Base-by-base conservation (phyloP, 1,140 invertebrate genomes). In the Magallana angulata region DNA sequence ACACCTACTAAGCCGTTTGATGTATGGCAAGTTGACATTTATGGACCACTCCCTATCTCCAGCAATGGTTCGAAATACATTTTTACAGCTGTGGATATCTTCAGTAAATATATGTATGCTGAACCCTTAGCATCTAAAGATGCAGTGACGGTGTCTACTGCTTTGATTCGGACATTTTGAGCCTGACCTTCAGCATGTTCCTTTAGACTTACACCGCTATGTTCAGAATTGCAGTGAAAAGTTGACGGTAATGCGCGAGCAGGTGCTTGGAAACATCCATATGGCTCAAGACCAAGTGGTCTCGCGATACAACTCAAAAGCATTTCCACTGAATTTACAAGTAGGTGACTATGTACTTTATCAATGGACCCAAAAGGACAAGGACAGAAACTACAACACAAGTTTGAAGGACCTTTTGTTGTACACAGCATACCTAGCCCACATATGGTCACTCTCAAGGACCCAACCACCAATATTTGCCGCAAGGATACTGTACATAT, bases 81-180 rank as follows among this genome's bases (percentile, higher is more conserved):
- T n/a, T 89, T 85, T 80, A 88, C 82, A 24, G 88, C 82, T 12
- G 48, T 82, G 2, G 81, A 86, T 81, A 57, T 89, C 57, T 89
- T 85, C 57, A 85, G 83, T 64, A 87, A 87, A 76, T 87, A 57
- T 14, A 12, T 87, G 1, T 89, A 48, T 84, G 82, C 76, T 1
- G 24, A 68, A 59, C 62, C 84, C 7, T 60, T 87, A 18, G 71
- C 85, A 36, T 71, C 59, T n/a, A 85, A 81, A 14, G 86, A 89
- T 76, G 57, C 84, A 64, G 36, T 87, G 48, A 87, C 84, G n/a
- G 84, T 90, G 2, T 82, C 84, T 18, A 58, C 83, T 18, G 56
- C 30, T 3, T 30, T 89, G 30, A 85, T 85, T 58, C 24, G 11
- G 16, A n/a, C 30, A 48, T n/a, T 18, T 62, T n/a, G 57, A 83